A percentile compares a stretch with the other conserved stretches of the same genome.
Evolutionary conservation across 2,113 vertebrate species (phyloP).

Genomic region (Macaca nemestrina): DNA sequence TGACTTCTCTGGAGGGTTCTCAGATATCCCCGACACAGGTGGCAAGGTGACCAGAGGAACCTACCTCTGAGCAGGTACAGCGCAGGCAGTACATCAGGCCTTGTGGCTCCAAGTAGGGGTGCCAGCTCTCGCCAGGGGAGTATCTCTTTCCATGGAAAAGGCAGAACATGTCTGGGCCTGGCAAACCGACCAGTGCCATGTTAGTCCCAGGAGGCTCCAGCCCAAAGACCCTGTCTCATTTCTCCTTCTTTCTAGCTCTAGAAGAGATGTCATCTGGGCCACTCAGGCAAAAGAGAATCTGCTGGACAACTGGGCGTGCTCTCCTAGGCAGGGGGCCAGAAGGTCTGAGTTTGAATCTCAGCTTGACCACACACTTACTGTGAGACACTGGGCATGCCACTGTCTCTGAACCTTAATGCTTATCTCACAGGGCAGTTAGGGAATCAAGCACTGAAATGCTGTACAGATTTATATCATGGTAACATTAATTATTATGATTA

Average conservation of each 20-base stretch:
- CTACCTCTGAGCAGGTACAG: constrained; percentile 94
- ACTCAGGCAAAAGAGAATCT: neutral
- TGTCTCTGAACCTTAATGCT: neutral
- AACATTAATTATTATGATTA: neutral
- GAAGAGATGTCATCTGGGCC: neutral
- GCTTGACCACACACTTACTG: neutral
- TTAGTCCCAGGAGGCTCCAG: constrained; percentile 23
- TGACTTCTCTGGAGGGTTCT: neutral
- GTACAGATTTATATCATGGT: neutral
- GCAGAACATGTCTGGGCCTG: constrained; percentile 89
- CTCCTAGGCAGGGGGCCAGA: neutral
- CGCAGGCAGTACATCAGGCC: constrained; percentile 95
- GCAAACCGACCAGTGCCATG: constrained; percentile 60
- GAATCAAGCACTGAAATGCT: neutral
- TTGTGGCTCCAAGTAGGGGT: constrained; percentile 94
- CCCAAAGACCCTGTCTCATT: neutral
- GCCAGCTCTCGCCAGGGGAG: constrained; percentile 94
- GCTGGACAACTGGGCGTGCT: fast-evolving
- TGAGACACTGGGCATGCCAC: neutral
- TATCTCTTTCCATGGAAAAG: constrained; percentile 95
- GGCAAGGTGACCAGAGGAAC: neutral
- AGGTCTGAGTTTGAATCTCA: neutral
- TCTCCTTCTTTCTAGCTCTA: neutral
- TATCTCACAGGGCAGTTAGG: neutral
- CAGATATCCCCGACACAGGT: neutral